Evolutionary conservation across 2,888 invertebrate species (phyloP), one percentile per base, ranked within the genome.

Genomic region (Dolomedes plantarius): DNA sequence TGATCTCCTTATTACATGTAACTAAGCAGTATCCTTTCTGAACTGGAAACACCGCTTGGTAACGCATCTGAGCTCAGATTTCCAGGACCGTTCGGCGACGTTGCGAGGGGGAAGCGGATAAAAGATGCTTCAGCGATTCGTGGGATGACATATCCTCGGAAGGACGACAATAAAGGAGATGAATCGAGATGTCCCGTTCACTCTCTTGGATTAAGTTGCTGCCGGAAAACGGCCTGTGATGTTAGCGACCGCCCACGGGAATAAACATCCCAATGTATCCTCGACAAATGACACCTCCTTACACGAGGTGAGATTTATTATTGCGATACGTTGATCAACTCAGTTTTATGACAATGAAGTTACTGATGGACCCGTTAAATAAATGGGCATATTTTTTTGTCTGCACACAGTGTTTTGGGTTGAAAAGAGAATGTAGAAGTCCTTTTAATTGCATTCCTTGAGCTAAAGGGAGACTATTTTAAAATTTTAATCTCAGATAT

Each of bases 131-230:
- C 68, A 39, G 62, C 56, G 68, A 62, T 81, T 75, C 68, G 19
- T 74, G 68, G 56, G 50, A 67, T 81, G 81, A 81, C 74, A 74
- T 68, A 50, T 68, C 23, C 11, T 5, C 1, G 36, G 62, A 68
- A 74, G 19, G 81, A 41, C 74, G 56, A 73, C 81, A 81, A 81
- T 74, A 81, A 74, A 81, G 56, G 74, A 81, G 81, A 81, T 81
- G 68, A 81, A 81, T 81, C 74, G 68, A 81, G 81, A 81, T 74
- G 74, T 69, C 41, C 74, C 23, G 29, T 11, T 16, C 68, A 74
- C 67, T 68, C 29, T 74, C 29, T 31, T 27, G 74, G 74, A 81
- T 74, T 75, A 81, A 74, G 81, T 68, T 56, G 74, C 68, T 56
- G 19, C 23, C 2, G 23, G 56, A 56, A 23, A 19, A 23, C 23